Base-by-base conservation (phyloP, 2,113 vertebrate genomes). In the Callorhinus ursinus region DNA sequence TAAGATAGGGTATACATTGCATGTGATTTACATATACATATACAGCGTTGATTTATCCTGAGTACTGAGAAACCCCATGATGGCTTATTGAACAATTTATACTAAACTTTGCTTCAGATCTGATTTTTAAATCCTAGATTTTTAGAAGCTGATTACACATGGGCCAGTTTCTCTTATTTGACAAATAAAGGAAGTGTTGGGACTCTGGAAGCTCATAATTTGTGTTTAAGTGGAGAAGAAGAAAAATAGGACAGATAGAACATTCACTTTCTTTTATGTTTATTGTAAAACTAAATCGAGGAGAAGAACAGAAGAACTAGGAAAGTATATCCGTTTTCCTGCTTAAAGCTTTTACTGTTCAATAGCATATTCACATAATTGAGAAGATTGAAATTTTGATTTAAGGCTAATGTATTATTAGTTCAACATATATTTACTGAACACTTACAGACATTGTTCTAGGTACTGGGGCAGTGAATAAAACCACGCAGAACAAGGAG, bases 161-260 rank as follows among this genome's bases (percentile, higher is more conserved):
- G n/a, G 31, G 12, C 18, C 28, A 92, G 31, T 96, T 97, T 88
- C 42, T 95, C 42, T 92, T 88, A 80, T 65, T 97, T 95, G 59
- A 51, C 55, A 88, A 92, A 79, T 79, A 81, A 90, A 90, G 69
- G 90, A 96, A 94, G 76, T 98, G 76, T 98, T 92, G 82, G 51
- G 51, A 80, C 19, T 79, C 15, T 86, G 90, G 72, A 88, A 80
- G 31, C 74, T 93, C 26, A 31, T 94, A 79, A 84, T 80, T 91
- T 96, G 87, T 94, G 83, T 55, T 92, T 80, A 96, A 92, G 15
- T 92, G 46, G 76, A 77, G 84, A 83, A 90, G 79, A 80, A 89
- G 22, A 77, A 46, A 90, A 83, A 46, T 76, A 14, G 65, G 46
- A 79, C 14, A 95, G 67, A 49, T 49, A 53, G 61, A 92, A 76